Base-by-base conservation (phyloP, 2,888 invertebrate species). In the Ceraclea dissimilis region DNA sequence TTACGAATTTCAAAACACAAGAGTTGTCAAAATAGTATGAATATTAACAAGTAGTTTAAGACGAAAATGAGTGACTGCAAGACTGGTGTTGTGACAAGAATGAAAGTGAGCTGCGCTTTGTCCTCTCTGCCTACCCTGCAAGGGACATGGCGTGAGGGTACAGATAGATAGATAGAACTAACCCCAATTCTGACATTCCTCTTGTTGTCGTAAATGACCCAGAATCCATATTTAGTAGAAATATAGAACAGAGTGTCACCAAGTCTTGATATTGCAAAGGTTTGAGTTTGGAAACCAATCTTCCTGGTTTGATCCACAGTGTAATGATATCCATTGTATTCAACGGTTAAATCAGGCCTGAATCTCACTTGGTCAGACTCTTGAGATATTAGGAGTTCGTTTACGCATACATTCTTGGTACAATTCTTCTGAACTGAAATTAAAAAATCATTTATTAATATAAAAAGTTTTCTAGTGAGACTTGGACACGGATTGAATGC, bases 121-220 rank as follows among this genome's bases (percentile, higher is more conserved):
- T n/a, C n/a, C n/a, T n/a, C n/a, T n/a, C n/a, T n/a, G n/a, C n/a
- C n/a, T n/a, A n/a, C n/a, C n/a, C n/a, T n/a, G n/a, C n/a, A n/a
- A n/a, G n/a, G n/a, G n/a, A n/a, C n/a, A n/a, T n/a, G n/a, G n/a
- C n/a, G n/a, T n/a, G n/a, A n/a, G n/a, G n/a, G n/a, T n/a, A n/a
- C n/a, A n/a, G n/a, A n/a, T n/a, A n/a, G n/a, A n/a, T n/a, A 26
- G 13, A n/a, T 4, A 39, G 4, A 39, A 39, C 76, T 78, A 49
- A 90, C 85, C 60, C 86, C 87, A 63, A 92, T 78, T 70, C 85
- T 87, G 1, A 84, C 76, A 66, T 84, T 83, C 2, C 84, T 84
- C 53, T 83, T 80, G 2, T 77, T 75, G 65, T 82, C 85, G 73
- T 87, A 88, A 1, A 84, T 77, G 1, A 90, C 80, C 73, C 85